These are phyloP conservation scores for Callionymus lyra DNA, from an alignment of 2,113 vertebrate genomes.

Conservation along the genomic window DNA sequence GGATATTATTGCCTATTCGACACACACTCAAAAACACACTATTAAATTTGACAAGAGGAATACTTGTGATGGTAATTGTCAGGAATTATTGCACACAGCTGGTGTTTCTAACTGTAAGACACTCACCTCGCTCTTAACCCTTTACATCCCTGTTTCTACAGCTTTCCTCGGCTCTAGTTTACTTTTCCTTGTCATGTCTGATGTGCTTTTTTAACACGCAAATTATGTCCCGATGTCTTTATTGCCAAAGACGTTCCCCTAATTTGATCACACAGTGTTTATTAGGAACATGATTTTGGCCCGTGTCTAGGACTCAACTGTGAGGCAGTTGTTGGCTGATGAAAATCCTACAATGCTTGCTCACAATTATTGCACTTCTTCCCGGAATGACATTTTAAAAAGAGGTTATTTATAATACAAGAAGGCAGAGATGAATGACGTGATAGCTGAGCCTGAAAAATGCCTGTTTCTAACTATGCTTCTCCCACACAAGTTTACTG, in stretches of 20 bases:
- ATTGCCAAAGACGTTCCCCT: not conserved
- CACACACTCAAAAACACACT: slow-evolving; percentile 23
- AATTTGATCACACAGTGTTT: slow-evolving; percentile 3
- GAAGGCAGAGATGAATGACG: no score
- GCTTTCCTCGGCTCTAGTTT: slow-evolving; percentile 17
- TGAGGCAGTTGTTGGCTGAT: slow-evolving; percentile 22
- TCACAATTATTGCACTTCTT: no score
- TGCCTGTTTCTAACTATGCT: no score
- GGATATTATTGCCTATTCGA: slow-evolving; percentile 42
- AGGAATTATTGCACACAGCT: slow-evolving; percentile 50
- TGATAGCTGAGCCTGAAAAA: no score
- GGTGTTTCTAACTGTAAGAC: slow-evolving; percentile 41
- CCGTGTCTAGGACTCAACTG: not conserved
- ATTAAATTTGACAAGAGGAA: slow-evolving; percentile 28
- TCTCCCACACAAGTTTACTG: no score
- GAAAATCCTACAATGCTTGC: slow-evolving; percentile 12
- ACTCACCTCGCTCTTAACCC: slow-evolving; percentile 31
- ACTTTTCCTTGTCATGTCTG: slow-evolving; percentile 11
- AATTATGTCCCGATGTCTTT: no score
- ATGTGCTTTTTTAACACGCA: no score
- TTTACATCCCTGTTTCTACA: slow-evolving; percentile 17
- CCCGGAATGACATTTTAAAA: no score
- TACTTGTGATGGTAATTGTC: slow-evolving; percentile 24
- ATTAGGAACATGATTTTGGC: slow-evolving; percentile 4
- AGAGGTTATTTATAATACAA: no score